Percentiles rank a stretch among this genome's conserved stretches.
Conservation (phyloP, 2,888 invertebrate species). For the Lypha dubia region DNA sequence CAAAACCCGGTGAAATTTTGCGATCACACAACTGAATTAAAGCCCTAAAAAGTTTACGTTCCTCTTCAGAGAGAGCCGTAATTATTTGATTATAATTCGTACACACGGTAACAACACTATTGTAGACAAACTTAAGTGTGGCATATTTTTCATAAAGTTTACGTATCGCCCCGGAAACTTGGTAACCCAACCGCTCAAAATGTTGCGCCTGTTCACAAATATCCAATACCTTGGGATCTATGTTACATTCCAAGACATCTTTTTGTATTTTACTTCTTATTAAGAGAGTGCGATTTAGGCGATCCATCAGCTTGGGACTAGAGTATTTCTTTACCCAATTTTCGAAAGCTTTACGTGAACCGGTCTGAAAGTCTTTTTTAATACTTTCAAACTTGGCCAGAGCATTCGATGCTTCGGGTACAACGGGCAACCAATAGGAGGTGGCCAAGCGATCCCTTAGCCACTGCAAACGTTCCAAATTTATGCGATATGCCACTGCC, state of each 20-base stretch:
- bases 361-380: conserved; percentile 79
- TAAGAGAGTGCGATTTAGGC: conserved; percentile 89
- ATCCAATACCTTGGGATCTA: conserved; percentile 87
- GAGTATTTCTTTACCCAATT: conserved; percentile 86
- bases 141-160: conserved; percentile 87
- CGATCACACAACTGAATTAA: conserved; percentile 86
- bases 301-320: conserved; percentile 84
- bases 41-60: conserved; percentile 90
- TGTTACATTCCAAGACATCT: conserved; percentile 90
- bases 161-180: conserved; percentile 88
- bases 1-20: conserved; percentile 89
- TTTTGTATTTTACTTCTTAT: conserved; percentile 86
- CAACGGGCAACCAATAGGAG: conserved; percentile 91
- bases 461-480: conserved; percentile 86
- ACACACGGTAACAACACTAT: conserved; percentile 89
- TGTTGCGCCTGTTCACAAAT: conserved; percentile 89
- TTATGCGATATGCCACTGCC: conserved; percentile 87
- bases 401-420: conserved; percentile 85
- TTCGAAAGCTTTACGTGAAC: conserved; percentile 84
- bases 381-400: conserved; percentile 86
- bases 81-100: conserved; percentile 91
- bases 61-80: conserved; percentile 89
- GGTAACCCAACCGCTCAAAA: conserved; percentile 89
- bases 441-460: conserved; percentile 87
- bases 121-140: conserved; percentile 86